Base-by-base conservation (phyloP, 2,797 vertebrate species). In the Amblyopsis hoosieri region DNA sequence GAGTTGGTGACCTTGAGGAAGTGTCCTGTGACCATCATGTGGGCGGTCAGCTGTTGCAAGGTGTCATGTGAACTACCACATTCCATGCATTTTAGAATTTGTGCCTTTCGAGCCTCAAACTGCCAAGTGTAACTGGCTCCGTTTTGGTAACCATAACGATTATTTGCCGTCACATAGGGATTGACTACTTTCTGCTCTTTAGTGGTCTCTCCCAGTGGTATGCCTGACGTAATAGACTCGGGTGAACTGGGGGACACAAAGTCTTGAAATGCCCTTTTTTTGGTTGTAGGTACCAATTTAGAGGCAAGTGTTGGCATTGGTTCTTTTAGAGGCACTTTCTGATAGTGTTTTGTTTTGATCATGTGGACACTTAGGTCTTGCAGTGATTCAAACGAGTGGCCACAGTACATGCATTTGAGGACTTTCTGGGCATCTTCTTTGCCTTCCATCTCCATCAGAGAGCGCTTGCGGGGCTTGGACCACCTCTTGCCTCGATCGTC, bases 301-400 rank as follows among this genome's bases (percentile, higher is more conserved):
- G 93, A 90, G 74, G 96, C 89, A 79, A 99, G 94, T 75, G 96
- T 95, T 72, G 97, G 95, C 90, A 99, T 96, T 54, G 97, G 97
- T 90, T 99, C 97, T 93, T 99, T 99, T 81, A 99, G 96, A 97
- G 97, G 97, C 96, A 99, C 97, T 96, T 99, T 99, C 94, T 99
- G 97, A 96, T 99, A 99, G 94, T 99, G 97, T 94, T 99, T 99
- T 69, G 97, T 99, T 95, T 99, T 99, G 82, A 99, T 99, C 97
- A 99, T 99, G 87, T 99, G 97, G 72, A 99, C 97, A 0, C 97
- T 99, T 55, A 99, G 94, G 87, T 99, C 97, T 87, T 99, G 97
- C 87, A 99, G 81, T 61, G 97, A 98, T 85, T 99, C 97, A 14
- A 99, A 99, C 0, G 97, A 99, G 89, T 99, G 97, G 50, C 97